Evolutionary conservation across 37 sponge, comb jelly and placozoan genomes (phyloP).

Genomic region (Chondrilla cf. caribensis): DNA sequence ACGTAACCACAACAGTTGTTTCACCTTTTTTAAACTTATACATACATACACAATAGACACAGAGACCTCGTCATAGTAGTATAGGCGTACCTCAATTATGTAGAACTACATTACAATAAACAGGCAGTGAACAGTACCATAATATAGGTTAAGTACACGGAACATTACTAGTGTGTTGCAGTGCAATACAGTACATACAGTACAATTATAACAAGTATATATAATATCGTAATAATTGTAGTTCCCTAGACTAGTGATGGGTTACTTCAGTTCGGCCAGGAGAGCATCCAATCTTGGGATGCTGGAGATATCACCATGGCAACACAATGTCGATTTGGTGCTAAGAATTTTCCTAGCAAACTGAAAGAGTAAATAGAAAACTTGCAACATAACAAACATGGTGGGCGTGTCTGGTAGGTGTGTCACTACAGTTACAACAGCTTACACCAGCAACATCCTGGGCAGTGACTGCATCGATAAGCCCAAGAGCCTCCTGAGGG

Average conservation of each 20-base stretch:
- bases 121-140: too few relatives aligned
- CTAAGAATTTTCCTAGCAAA: constrained; percentile 52
- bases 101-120: too few relatives aligned
- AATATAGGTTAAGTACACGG: too few relatives aligned
- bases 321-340: constrained; percentile 46
- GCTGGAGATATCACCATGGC: constrained; percentile 53
- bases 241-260: neutral
- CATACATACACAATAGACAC: too few relatives aligned
- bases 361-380: constrained; percentile 12
- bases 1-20: too few relatives aligned
- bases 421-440: constrained; percentile 9
- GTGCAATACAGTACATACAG: too few relatives aligned
- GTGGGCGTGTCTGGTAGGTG: neutral
- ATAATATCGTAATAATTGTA: neutral
- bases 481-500: constrained; percentile 18
- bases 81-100: too few relatives aligned
- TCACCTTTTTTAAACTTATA: too few relatives aligned
- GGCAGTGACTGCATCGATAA: constrained; percentile 51
- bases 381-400: neutral
- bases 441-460: constrained; percentile 50
- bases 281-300: constrained; percentile 58
- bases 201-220: too few relatives aligned
- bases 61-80: too few relatives aligned
- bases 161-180: too few relatives aligned
- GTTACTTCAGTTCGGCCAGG: constrained; percentile 34